Conservation (phyloP, 2,797 vertebrate genomes). For the Paguma larvata region DNA sequence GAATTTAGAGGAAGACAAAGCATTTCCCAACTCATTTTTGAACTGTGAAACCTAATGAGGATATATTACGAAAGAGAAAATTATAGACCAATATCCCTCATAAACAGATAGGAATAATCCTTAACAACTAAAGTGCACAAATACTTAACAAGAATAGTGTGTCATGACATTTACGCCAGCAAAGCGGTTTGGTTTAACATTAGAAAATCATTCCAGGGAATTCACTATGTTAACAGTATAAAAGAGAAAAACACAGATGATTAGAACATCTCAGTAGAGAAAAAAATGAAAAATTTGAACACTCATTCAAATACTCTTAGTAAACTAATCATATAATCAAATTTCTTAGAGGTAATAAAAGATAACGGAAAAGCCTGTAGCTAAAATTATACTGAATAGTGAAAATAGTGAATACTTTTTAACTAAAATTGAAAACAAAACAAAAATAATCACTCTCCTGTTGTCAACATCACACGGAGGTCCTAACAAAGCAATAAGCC, state of each 20-base stretch:
- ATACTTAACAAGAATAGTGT: background rate
- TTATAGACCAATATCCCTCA: background rate
- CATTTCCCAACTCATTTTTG: background rate
- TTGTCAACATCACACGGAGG: background rate
- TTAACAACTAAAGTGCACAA: background rate
- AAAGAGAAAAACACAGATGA: background rate
- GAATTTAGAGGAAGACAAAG: background rate
- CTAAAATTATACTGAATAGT: background rate
- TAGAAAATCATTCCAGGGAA: background rate
- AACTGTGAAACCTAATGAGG: background rate
- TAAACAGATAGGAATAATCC: background rate
- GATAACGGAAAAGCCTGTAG: background rate
- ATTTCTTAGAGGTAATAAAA: background rate
- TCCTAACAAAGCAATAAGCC: background rate
- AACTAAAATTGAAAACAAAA: background rate
- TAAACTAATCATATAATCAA: background rate
- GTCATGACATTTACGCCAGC: background rate
- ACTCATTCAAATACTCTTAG: background rate
- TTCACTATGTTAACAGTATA: background rate
- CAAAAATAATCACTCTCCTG: background rate
- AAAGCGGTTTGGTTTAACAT: background rate
- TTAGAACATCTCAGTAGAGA: background rate
- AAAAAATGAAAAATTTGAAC: background rate
- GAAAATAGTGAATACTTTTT: background rate
- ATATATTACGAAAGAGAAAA: background rate